Conservation (phyloP, 2,113 vertebrate species). For the Felis chaus region DNA sequence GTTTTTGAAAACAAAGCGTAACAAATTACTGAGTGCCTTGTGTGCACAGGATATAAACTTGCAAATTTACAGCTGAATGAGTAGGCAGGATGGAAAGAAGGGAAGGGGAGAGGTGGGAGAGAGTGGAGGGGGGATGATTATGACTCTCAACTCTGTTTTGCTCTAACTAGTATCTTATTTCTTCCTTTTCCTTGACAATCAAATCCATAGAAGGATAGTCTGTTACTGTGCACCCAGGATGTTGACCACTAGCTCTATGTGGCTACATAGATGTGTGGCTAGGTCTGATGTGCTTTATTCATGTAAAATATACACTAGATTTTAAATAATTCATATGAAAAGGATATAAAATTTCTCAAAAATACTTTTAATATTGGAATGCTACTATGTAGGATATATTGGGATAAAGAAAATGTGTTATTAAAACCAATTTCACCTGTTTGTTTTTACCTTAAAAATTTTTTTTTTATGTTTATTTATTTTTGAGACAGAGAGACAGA, state of each 20-base stretch:
- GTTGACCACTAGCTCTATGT: too few relatives aligned
- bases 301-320: background rate
- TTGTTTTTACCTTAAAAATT: background rate
- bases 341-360: background rate
- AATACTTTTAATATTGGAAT: background rate
- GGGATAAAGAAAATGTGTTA: background rate
- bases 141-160: background rate
- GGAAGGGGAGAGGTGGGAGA: background rate
- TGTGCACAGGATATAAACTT: background rate
- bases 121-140: fast-evolving
- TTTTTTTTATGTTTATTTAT: too few relatives aligned
- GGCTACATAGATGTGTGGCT: background rate
- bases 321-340: background rate
- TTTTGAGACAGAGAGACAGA: too few relatives aligned
- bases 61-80: background rate
- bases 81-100: background rate
- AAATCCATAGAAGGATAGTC: background rate
- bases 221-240: background rate
- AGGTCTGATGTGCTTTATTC: background rate
- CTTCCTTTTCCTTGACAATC: background rate
- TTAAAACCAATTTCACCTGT: background rate
- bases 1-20: background rate
- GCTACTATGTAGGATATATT: background rate
- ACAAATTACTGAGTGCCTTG: background rate
- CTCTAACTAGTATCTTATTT: background rate